Percentiles rank a stretch among this genome's conserved stretches.
phyloP scores from a whole-genome alignment of 2,113 vertebrate species.

The Anser brachyrhynchus region DNA sequence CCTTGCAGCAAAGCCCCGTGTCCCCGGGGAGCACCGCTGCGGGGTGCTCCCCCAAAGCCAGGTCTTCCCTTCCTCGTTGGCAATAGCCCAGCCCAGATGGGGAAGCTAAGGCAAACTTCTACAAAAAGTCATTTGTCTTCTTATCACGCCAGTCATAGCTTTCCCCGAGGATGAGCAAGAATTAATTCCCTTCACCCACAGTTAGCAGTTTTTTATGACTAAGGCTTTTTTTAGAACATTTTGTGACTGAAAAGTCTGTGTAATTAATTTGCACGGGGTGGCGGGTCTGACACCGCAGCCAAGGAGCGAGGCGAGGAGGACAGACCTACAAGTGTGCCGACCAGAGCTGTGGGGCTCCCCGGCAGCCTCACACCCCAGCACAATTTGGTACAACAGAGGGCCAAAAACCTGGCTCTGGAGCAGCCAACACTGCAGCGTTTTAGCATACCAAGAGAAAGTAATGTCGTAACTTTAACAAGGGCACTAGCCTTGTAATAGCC shows the following conservation, averaged over 20 bases:
- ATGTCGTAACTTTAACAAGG: neutral
- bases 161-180: neutral
- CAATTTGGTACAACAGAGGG: accelerated
- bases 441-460: neutral
- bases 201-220: neutral
- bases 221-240: neutral
- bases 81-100: neutral
- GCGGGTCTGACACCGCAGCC: neutral
- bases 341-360: neutral
- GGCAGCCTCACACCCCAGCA: neutral
- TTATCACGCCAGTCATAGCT: neutral
- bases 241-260: neutral
- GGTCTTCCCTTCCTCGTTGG: neutral
- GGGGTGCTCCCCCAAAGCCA: neutral
- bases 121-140: neutral
- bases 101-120: neutral
- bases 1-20: no score
- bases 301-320: neutral
- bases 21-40: neutral
- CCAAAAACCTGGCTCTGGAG: accelerated
- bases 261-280: constrained; percentile 51
- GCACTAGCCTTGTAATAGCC: neutral
- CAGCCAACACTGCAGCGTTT: neutral
- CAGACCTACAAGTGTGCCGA: neutral
- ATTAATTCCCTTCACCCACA: neutral